Conservation (phyloP, 2,888 invertebrate species). For the Acleris emargana region DNA sequence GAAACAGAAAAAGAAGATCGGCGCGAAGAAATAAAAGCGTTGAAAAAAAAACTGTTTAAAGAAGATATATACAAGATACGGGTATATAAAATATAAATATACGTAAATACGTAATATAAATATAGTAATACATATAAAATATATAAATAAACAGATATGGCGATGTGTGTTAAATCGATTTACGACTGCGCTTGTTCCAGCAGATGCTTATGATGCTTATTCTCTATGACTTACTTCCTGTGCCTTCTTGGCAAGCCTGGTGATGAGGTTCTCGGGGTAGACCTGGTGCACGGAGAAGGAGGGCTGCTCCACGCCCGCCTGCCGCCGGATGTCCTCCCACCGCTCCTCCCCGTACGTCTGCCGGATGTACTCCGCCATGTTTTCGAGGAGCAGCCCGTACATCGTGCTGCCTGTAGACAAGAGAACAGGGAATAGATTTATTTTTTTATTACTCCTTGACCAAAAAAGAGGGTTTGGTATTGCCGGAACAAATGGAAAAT, state of each 20-base stretch:
- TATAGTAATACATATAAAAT: no score
- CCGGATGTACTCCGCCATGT: slow-evolving; percentile 95
- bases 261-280: slow-evolving; percentile 95
- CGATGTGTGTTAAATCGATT: no score
- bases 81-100: no score
- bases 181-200: no score
- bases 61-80: no score
- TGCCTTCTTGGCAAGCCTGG: slow-evolving; percentile 92
- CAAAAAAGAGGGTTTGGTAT: not conserved
- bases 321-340: slow-evolving; percentile 95
- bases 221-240: slow-evolving; percentile 89
- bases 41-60: no score
- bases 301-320: slow-evolving; percentile 93
- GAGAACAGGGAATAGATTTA: not conserved
- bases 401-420: slow-evolving; percentile 79
- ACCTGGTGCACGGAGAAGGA: slow-evolving; percentile 96
- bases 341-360: slow-evolving; percentile 96
- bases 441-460: no score
- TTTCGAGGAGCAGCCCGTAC: slow-evolving; percentile 98
- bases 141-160: no score
- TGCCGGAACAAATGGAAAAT: not conserved
- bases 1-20: no score
- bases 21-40: no score
- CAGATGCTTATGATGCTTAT: no score
- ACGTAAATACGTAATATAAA: no score